Base-by-base conservation (phyloP, 2,797 vertebrate genomes). In the Spinus olivaceus region DNA sequence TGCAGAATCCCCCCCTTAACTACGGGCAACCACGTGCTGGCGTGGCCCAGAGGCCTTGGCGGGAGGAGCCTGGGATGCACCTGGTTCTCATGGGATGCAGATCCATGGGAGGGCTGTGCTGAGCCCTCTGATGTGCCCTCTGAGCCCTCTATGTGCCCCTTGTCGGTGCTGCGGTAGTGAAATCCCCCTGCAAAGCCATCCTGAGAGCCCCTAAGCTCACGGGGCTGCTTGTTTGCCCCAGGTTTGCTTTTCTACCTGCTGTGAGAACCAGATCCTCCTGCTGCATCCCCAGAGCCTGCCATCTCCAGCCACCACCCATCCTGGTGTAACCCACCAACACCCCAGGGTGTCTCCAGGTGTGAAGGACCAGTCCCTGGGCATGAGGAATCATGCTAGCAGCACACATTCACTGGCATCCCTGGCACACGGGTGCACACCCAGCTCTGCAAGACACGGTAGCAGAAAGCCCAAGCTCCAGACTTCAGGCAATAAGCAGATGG, bases 401-500 rank as follows among this genome's bases (percentile, higher is more conserved):
- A 22, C 10, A 6, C 11, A 7, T 8, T 21, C 49, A 1, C 3
- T 3, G 20, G 23, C 35, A 28, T 18, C 57, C 51, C 70, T 13
- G 72, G 81, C 88, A 91, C 70, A 30, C 2, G 14, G 0, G 22
- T n/a, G 27, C 63, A 67, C 44, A 14, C 74, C 33, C 46, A 14
- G 21, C 66, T 39, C 15, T 15, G 65, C 25, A n/a, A 61, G 76
- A 14, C 41, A 19, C 21, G 0, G 22, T 1, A 67, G 70, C 74
- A 91, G 42, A 79, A 63, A 90, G 73, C 71, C 46, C 1, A 0
- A 85, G 67, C 94, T 89, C 87, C 96, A 94, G 86, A 59, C 95
- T 92, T 88, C 88, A 95, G 95, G 77, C 91, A 91, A 65, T 74
- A 96, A 94, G 88, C 97, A 95, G 96, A 95, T 92, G 96, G 96